Conservation (phyloP, 2,888 invertebrate species). For the Asteroscopus sphinx region DNA sequence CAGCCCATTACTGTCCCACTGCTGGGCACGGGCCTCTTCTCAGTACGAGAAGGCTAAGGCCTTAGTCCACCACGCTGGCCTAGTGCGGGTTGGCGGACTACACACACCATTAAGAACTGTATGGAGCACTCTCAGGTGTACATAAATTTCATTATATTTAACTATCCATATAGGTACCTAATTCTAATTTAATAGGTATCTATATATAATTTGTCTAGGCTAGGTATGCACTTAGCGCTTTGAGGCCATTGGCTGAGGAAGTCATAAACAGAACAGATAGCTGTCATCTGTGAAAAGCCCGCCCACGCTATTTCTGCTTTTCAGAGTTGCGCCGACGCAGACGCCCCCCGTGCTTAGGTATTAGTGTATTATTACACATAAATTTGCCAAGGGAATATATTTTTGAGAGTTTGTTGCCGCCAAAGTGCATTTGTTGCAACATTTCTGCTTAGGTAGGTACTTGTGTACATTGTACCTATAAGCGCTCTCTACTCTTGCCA, state of each 20-base stretch:
- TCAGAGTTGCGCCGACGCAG: slow-evolving; percentile 74
- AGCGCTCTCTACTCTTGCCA: neutral
- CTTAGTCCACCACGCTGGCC: too few species aligned
- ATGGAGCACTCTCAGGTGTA: too few species aligned
- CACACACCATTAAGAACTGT: too few species aligned
- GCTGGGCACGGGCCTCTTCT: too few species aligned
- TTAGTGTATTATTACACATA: slow-evolving; percentile 65
- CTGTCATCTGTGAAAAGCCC: slow-evolving; percentile 86
- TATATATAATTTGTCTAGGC: slow-evolving; percentile 17
- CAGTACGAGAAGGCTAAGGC: too few species aligned
- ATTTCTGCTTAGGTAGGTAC: slow-evolving; percentile 30
- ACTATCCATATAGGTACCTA: neutral
- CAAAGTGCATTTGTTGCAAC: slow-evolving; percentile 61
- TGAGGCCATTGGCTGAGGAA: slow-evolving; percentile 88
- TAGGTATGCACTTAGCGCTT: slow-evolving; percentile 52
- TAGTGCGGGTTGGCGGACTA: too few species aligned
- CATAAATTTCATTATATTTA: too few species aligned
- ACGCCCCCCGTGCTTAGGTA: slow-evolving; percentile 69
- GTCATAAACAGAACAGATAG: slow-evolving; percentile 86
- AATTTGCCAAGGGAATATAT: slow-evolving; percentile 72
- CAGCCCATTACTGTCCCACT: too few species aligned
- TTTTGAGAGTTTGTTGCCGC: slow-evolving; percentile 73
- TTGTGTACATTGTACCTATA: too few species aligned
- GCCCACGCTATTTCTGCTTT: slow-evolving; percentile 89
- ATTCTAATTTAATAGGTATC: neutral